A percentile compares a stretch with the other conserved stretches of the same genome.
These are phyloP conservation scores for Polypterus bichir DNA, from an alignment of 2,113 vertebrate species.

Conservation along the genomic window DNA sequence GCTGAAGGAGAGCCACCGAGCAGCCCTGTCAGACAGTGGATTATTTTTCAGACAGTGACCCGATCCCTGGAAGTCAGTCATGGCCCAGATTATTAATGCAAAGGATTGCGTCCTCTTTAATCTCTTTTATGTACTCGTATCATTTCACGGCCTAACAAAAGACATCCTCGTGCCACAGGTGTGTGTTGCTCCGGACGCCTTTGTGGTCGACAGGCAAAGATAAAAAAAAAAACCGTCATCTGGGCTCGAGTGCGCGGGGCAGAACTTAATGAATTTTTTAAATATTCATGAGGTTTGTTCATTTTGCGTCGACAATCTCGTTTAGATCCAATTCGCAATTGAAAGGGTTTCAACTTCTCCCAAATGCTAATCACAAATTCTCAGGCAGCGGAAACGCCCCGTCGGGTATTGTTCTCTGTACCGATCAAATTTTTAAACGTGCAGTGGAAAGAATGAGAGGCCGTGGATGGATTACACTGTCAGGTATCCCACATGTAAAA, in stretches of 20 bases:
- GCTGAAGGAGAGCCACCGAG: too few species aligned
- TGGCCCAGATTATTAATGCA: conserved; percentile 28
- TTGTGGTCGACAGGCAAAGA: conserved; percentile 36
- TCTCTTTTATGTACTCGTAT: conserved; percentile 11
- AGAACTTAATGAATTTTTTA: conserved; percentile 46
- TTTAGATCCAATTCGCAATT: conserved; percentile 37
- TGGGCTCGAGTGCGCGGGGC: conserved; percentile 27
- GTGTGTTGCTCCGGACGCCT: conserved; percentile 30
- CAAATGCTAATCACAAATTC: conserved; percentile 36
- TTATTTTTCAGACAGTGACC: too few species aligned
- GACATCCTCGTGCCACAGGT: conserved; percentile 20
- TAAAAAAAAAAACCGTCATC: conserved; percentile 29
- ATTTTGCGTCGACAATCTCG: conserved; percentile 27
- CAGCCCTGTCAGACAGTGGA: too few species aligned
- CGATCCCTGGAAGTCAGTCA: too few species aligned
- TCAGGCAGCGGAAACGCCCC: conserved; percentile 23
- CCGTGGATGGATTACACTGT: conserved; percentile 43
- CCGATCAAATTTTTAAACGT: conserved; percentile 45
- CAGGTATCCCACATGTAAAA: conserved; percentile 33
- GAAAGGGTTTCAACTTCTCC: conserved; percentile 49
- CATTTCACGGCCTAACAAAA: conserved; percentile 20
- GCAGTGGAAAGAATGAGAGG: conserved; percentile 31
- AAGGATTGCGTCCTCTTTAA: conserved; percentile 1
- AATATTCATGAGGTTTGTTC: conserved; percentile 61
- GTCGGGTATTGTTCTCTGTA: conserved; percentile 20